Base-by-base conservation (phyloP, 2,888 invertebrate species). In the Leptopilina syphax region DNA sequence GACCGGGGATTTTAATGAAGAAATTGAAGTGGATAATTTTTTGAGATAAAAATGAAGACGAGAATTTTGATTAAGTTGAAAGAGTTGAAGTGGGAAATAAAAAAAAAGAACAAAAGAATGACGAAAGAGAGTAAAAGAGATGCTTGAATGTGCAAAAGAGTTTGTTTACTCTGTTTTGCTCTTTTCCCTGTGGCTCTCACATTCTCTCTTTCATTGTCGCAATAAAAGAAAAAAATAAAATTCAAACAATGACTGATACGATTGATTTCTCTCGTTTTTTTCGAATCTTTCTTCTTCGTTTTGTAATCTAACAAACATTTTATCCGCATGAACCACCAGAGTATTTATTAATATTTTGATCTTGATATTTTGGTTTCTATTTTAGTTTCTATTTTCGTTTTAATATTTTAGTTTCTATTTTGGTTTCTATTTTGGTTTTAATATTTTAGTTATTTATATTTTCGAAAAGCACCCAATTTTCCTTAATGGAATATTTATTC, bases 201-300 rank as follows among this genome's bases (percentile, higher is more conserved):
- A 73, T 57, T 66, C 77, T 67, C 77, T 67, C 27, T 50, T 76
- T 67, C 54, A 67, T 65, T 63, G 60, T 80, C 76, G 65, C 68
- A 77, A 44, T 44, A 76, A 79, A 79, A 68, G 76, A 50, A 34
- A 50, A 10, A 60, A 27, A 63, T 10, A 34, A 34, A 67, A 78
- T 73, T 24, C 63, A 68, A 78, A 78, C 78, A 82, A 77, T 82
- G 82, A 78, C 77, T 79, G 77, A 65, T 73, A 81, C 81, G 81
- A 81, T 82, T 78, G 82, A 82, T 82, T 82, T 77, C 77, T 68
- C 78, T 65, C 47, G 54, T 57, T 70, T 70, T 44, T 18, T 34
- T 27, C 3, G 24, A 73, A 78, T 78, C 77, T 77, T 79, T 79
- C 79, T 77, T 77, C 77, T 77, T 50, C 77, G 50, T 57, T 81